Conservation (phyloP, 2,888 invertebrate genomes). For the Nezara viridula region DNA sequence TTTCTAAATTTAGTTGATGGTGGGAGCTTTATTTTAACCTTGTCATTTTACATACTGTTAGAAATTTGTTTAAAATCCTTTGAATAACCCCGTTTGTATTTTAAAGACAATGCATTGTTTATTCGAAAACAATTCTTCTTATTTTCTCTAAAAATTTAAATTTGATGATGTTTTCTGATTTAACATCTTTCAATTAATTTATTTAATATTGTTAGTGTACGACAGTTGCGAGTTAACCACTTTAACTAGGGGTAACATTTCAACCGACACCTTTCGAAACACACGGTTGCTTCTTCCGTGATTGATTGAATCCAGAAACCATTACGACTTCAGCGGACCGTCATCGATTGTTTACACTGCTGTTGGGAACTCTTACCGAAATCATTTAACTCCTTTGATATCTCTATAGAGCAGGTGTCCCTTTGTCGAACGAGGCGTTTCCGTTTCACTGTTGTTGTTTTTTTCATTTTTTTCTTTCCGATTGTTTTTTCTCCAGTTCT, state of each 20-base stretch:
- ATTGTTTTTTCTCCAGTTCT: conserved; percentile 17
- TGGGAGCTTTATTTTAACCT: too few species aligned
- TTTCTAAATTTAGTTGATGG: too few species aligned
- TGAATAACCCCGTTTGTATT: too few species aligned
- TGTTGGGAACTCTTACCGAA: not conserved
- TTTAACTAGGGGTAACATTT: not conserved
- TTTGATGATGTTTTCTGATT: too few species aligned
- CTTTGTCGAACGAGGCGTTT: conserved; percentile 22
- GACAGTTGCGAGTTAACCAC: not conserved
- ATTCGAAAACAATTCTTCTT: too few species aligned
- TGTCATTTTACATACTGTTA: too few species aligned
- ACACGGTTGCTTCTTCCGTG: not conserved
- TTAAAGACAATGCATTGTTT: too few species aligned
- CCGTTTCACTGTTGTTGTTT: conserved; percentile 17
- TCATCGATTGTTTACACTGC: conserved; percentile 3
- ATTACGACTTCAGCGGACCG: conserved; percentile 2
- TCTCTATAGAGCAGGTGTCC: conserved; percentile 41
- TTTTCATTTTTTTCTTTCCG: not conserved
- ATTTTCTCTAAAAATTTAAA: too few species aligned
- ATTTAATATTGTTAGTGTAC: not conserved
- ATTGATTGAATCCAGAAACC: not conserved
- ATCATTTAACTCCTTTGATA: conserved; percentile 20
- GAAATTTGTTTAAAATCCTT: too few species aligned
- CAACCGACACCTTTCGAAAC: not conserved
- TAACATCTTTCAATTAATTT: too few species aligned